Base-by-base conservation (phyloP, 2,113 vertebrate genomes). In the Martes martes region DNA sequence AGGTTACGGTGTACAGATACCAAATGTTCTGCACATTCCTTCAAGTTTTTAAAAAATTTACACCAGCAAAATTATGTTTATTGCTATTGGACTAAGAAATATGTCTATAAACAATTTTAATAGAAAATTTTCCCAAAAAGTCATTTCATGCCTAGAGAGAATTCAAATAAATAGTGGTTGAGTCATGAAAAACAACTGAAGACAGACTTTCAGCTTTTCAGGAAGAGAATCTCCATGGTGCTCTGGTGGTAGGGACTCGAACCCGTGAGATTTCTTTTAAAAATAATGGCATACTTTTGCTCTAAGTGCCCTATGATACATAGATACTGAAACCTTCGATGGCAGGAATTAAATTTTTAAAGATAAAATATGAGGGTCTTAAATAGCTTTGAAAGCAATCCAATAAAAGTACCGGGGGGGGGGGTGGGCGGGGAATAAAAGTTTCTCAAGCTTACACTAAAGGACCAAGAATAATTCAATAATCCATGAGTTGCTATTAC, bases 161-260 rank as follows among this genome's bases (percentile, higher is more conserved):
- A 89, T 96, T 39, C 97, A 97, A 97, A 96, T 95, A 94, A 98
- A 89, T 65, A 95, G 67, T 92, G 45, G 67, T 69, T 90, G 94
- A 97, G 76, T 89, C 85, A 94, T 79, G 89, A 36, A 84, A 94
- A 76, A 73, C 57, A 80, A 67, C 89, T 69, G 19, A 93, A 91
- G 82, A 73, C 47, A 95, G 13, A 61, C 61, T 83, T 92, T 94
- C 6, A 36, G 61, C 87, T 79, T 89, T 95, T 97, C 89, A 95
- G 74, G 50, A 95, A 97, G 47, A 85, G 73, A 93, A 80, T 52
- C 80, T 84, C 55, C 39, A 39, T n/a, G 36, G 42, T 67, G 55
- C 47, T 93, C 96, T 90, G 28, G 91, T 89, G 33, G 78, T 67
- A 83, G 36, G 31, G 26, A 86, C 47, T 93, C 91, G 19, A 89